Base-by-base conservation (phyloP, 2,113 vertebrate species). In the Macquaria australasica region DNA sequence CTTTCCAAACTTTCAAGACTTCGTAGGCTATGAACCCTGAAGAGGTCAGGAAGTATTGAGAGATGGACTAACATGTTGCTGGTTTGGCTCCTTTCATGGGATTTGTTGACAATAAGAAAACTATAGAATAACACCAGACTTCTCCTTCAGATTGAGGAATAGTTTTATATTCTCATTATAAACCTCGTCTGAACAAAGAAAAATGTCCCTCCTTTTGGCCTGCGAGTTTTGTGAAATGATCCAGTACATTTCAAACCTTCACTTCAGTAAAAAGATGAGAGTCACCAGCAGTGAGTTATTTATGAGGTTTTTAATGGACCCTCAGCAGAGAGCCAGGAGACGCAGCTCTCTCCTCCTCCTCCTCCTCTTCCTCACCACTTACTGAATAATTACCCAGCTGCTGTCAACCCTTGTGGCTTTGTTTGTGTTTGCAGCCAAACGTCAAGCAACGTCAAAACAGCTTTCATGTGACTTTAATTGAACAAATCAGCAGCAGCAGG, bases 391-490 rank as follows among this genome's bases (percentile, higher is more conserved):
- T 71, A 64, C 66, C 58, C 0, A 28, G 50, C 83, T 25, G 83
- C 50, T 70, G 25, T 8, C 21, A 3, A 45, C 45, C 70, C 16
- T 6, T 1, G 8, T 31, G 45, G 2, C 1, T 55, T 77, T 43
- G n/a, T 68, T 20, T 67, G 37, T 58, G 64, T 76, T 71, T 23
- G 58, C 8, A 71, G 64, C 28, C 41, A 28, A 73, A 72, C 50
- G 11, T 5, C 5, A 2, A 48, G 28, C 21, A 21, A 41, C 28
- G 51, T 53, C 12, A 62, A 56, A 76, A 34, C 37, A 75, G 34
- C 48, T 18, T 28, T 50, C 15, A 0, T 67, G 39, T 25, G 39
- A 25, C 41, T n/a, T 66, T 66, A 66, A 66, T 43, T 34, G 3
- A 60, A 31, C 15, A 34, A 48, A 51, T 79, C 23, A 73, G 23